These are phyloP conservation scores for Anguilla japonica DNA, from an alignment of 2,113 vertebrate genomes.

Conservation along the genomic window DNA sequence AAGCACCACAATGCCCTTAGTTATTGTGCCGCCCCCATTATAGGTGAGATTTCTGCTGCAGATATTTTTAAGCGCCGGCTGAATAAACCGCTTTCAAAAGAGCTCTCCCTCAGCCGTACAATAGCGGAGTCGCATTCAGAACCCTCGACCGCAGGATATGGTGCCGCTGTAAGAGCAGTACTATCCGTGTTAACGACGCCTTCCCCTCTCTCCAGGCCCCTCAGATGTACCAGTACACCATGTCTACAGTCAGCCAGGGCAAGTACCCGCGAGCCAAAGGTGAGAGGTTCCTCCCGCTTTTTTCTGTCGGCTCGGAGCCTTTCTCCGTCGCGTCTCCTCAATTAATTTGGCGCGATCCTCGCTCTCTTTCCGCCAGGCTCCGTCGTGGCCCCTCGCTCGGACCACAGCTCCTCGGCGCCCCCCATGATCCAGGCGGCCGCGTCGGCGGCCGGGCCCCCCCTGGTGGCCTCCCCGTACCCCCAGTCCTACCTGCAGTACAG, in stretches of 20 bases:
- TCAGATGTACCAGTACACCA: conserved; percentile 84
- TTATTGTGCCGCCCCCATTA: neutral
- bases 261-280: conserved; percentile 85
- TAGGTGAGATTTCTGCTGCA: neutral
- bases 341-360: neutral
- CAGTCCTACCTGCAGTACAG: conserved; percentile 86
- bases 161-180: neutral
- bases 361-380: conserved; percentile 65
- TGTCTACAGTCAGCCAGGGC: conserved; percentile 82
- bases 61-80: neutral
- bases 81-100: neutral
- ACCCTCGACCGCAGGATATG: neutral
- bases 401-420: conserved; percentile 78
- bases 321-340: neutral
- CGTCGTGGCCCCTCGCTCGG: conserved; percentile 75
- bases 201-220: conserved; percentile 66
- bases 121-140: no score
- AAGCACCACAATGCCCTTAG: neutral
- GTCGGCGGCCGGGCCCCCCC: conserved; percentile 80
- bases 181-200: neutral
- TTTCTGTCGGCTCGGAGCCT: neutral
- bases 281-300: conserved; percentile 36
- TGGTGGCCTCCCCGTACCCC: conserved; percentile 83
- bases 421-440: conserved; percentile 82
- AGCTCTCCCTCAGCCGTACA: no score